Evolutionary conservation across 53 echinoderm and acorn worm genomes (phyloP), one percentile per base, ranked within the genome.

Genomic region (Mesocentrotus franciscanus): DNA sequence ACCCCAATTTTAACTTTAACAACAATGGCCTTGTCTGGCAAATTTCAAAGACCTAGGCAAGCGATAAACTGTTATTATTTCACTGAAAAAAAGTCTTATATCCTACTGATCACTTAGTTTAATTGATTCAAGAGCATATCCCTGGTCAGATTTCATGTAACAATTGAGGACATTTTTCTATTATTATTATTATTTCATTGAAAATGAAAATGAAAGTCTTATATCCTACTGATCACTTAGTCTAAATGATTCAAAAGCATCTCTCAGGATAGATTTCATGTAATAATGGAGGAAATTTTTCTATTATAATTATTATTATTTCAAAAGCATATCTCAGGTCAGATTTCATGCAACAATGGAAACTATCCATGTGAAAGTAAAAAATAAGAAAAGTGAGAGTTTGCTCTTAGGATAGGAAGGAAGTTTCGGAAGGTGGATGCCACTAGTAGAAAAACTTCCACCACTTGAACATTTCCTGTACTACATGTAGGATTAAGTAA

Each of bases 381-480:
- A 84, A 66, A 74, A 74, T 0, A 14, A 30, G 74, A 74, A 71
- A 24, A 24, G 13, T 30, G 34, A 36, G 36, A 1, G 85, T 11
- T 0, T 16, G 87, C 27, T 87, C 87, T 58, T 11, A 57, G 58
- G 58, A n/a, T 58, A 87, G 27, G 57, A 56, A 87, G 57, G 87
- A 87, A 58, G 58, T 27, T 29, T 11, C 3, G 58, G 58, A 57
- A 58, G 58, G 10, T 57, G 57, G 58, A 58, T 58, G 58, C 57
- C n/a, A 87, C 87, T 27, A 24, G 87, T n/a, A 58, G 57, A 87
- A 84, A 84, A 87, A 87, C 87, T 87, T 87, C 57, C 87, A 87
- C 87, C 58, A 87, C 87, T 87, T 58, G 24, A 87, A 87, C 5
- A 58, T 24, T 87, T 87, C 87, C 87, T 58, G 57, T 17, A n/a